A percentile compares a stretch with the other conserved stretches of the same genome.
These are phyloP conservation scores for Netelia fuscicornis DNA, from an alignment of 2,888 invertebrate genomes.

Conservation along the genomic window DNA sequence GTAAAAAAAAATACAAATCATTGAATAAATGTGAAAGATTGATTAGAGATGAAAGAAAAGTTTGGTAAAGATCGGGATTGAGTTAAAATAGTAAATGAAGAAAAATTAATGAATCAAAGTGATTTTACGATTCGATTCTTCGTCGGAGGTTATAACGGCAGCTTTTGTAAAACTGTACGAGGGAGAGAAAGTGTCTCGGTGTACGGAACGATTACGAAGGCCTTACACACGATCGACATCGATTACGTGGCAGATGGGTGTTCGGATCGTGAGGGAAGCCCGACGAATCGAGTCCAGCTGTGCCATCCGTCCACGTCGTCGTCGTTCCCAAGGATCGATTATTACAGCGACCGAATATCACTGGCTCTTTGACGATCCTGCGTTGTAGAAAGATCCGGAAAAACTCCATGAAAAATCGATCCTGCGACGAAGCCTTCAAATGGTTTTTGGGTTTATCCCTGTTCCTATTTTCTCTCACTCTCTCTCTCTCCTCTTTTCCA, in stretches of 20 bases:
- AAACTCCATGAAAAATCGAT: slow-evolving; percentile 62
- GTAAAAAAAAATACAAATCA: too few relatives aligned
- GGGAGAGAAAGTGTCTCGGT: slow-evolving; percentile 67
- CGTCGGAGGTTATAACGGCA: slow-evolving; percentile 47
- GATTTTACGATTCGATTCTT: slow-evolving; percentile 22
- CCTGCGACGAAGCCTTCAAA: slow-evolving; percentile 39
- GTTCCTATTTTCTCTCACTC: not conserved
- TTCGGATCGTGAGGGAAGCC: slow-evolving; percentile 60
- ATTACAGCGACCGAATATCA: slow-evolving; percentile 31
- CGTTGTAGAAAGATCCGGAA: slow-evolving; percentile 17
- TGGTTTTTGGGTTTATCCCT: slow-evolving; percentile 33
- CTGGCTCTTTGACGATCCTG: not conserved
- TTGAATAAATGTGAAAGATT: too few relatives aligned
- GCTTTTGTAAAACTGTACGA: slow-evolving; percentile 47
- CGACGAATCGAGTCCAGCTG: slow-evolving; percentile 67
- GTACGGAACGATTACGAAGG: slow-evolving; percentile 66
- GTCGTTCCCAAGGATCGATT: slow-evolving; percentile 58
- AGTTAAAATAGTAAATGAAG: not conserved
- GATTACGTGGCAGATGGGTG: slow-evolving; percentile 70
- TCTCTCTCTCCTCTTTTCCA: slow-evolving; percentile 11
- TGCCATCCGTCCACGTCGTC: slow-evolving; percentile 50
- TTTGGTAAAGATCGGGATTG: not conserved
- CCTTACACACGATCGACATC: slow-evolving; percentile 66
- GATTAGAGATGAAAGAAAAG: not conserved
- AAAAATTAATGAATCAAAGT: slow-evolving; percentile 28